Evolutionary conservation across 2,797 vertebrate genomes (phyloP).

Genomic region (Myotis planiceps): DNA sequence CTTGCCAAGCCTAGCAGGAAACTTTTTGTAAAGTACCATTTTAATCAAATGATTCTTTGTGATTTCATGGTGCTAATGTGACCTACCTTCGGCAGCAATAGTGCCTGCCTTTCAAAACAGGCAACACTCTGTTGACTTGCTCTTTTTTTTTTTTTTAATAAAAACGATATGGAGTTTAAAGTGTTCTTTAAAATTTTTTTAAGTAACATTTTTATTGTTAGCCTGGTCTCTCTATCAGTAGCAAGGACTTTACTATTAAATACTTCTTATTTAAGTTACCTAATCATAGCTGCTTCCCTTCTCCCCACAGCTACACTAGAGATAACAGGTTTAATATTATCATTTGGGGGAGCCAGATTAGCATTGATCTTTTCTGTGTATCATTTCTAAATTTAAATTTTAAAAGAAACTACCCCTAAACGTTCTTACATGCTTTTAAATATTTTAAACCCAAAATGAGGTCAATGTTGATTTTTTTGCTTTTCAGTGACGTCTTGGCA

Average conservation of each 20-base stretch:
- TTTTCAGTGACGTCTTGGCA: constrained; percentile 96
- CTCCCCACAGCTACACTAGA: background rate
- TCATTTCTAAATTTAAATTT: constrained; percentile 21
- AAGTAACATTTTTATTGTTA: background rate
- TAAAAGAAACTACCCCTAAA: background rate
- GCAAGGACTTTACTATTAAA: background rate
- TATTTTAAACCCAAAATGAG: constrained; percentile 13
- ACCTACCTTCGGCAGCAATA: background rate
- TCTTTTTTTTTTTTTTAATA: no score
- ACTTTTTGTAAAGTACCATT: background rate
- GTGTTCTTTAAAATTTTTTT: background rate
- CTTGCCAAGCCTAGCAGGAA: background rate
- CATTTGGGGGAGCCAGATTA: background rate
- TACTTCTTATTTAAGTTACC: background rate
- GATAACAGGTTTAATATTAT: background rate
- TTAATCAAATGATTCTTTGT: constrained; percentile 53
- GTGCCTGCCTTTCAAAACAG: constrained; percentile 11
- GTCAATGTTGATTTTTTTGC: constrained; percentile 27
- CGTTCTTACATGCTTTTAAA: background rate
- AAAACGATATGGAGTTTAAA: background rate
- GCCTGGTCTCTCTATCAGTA: background rate
- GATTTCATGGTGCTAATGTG: background rate
- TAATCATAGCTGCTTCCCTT: background rate
- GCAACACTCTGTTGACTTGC: background rate
- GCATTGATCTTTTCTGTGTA: background rate